Base-by-base conservation (phyloP, 2,113 vertebrate genomes). In the Zosterops hypoxanthus region DNA sequence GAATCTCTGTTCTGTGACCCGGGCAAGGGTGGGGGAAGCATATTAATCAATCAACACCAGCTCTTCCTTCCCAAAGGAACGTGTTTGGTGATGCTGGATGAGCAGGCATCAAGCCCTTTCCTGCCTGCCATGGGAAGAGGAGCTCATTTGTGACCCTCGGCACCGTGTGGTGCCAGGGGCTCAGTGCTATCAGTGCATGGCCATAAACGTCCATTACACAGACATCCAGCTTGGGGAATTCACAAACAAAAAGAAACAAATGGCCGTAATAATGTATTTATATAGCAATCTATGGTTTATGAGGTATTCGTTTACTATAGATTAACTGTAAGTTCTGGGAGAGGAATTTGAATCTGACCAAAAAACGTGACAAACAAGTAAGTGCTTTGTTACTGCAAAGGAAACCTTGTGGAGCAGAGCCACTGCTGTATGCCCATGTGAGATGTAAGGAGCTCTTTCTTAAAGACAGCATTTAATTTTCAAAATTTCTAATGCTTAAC, bases 211-310 rank as follows among this genome's bases (percentile, higher is more conserved):
- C 78, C 76, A 72, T 66, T 42, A 81, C 28, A 26, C 24, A 25
- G 49, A 50, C 24, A 50, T 50, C 49, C 31, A 23, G 28, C 24
- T 57, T 44, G 59, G 31, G 47, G 64, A 76, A 78, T 90, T 92
- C 49, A 68, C 78, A 92, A 95, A 89, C 57, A 88, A 57, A 57
- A 91, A 71, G 33, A 91, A 77, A 90, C 36, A 96, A 94, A 95
- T 25, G 33, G 65, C 83, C 83, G 8, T 15, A 83, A 82, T 42
- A 75, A 61, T 28, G 50, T 61, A 75, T 94, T 72, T 85, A 33
- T 65, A 75, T 25, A 78, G 88, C 33, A 39, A 63, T 44, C 1
- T 4, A 31, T 2, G 2, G 41, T 92, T 94, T 70, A 85, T 36
- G 87, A 89, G 49, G 49, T 49, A 53, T 82, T 84, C 0, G 0